Evolutionary conservation across 2,113 vertebrate genomes (phyloP).

Genomic region (Xenopus tropicalis): DNA sequence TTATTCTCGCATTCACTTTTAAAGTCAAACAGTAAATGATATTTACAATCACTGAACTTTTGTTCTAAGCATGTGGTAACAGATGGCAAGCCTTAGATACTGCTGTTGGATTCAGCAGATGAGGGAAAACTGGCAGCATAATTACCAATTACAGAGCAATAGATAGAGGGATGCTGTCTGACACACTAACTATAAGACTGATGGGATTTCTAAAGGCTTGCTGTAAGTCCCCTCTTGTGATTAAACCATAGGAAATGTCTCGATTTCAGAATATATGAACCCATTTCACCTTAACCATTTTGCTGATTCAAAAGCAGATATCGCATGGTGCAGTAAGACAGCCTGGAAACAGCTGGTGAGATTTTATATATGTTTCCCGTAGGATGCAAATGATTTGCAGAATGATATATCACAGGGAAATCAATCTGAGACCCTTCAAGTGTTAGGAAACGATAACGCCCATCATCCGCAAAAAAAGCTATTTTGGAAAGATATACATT

Average conservation of each 20-base stretch:
- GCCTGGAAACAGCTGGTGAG: background rate
- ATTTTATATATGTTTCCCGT: too few relatives aligned
- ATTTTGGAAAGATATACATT: too few relatives aligned
- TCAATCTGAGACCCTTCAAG: too few relatives aligned
- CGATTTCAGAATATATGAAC: constrained; percentile 5
- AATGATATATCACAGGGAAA: too few relatives aligned
- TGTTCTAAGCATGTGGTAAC: constrained; percentile 34
- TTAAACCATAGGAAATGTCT: constrained; percentile 19
- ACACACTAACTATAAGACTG: constrained; percentile 29
- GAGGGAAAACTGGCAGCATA: constrained; percentile 24
- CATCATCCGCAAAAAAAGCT: too few relatives aligned
- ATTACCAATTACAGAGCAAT: constrained; percentile 29
- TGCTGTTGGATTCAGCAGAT: constrained; percentile 35
- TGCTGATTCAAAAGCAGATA: constrained; percentile 14
- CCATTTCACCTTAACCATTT: constrained; percentile 30
- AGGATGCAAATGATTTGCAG: too few relatives aligned
- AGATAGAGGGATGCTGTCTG: constrained; percentile 25
- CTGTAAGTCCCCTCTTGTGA: constrained; percentile 30
- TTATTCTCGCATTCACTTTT: constrained; percentile 4
- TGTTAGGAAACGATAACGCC: too few relatives aligned
- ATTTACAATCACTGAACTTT: constrained; percentile 40
- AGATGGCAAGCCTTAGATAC: constrained; percentile 38
- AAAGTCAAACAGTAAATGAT: constrained; percentile 40
- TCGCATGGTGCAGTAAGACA: background rate
- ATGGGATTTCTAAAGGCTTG: constrained; percentile 25